Evolutionary conservation across 2,888 invertebrate genomes (phyloP).

Genomic region (Sarcophaga variegata): DNA sequence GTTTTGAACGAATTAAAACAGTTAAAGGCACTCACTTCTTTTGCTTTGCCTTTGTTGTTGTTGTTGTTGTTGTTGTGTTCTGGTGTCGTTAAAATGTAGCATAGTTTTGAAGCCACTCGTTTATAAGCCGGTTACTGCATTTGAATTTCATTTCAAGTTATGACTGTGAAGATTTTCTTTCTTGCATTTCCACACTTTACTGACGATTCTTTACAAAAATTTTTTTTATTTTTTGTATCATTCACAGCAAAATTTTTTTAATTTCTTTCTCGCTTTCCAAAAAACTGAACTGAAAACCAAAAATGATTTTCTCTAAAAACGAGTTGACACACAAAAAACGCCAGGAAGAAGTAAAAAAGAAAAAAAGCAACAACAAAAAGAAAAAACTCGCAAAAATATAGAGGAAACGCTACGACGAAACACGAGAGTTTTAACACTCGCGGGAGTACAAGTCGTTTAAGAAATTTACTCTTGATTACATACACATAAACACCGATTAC

Average conservation of each 20-base stretch:
- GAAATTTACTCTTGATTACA: slow-evolving; percentile 57
- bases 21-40: slow-evolving; percentile 35
- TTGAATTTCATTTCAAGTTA: slow-evolving; percentile 27
- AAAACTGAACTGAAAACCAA: not conserved
- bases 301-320: slow-evolving; percentile 48
- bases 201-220: not conserved
- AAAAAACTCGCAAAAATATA: slow-evolving; percentile 21
- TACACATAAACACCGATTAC: slow-evolving; percentile 25
- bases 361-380: slow-evolving; percentile 15
- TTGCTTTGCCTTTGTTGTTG: too few relatives aligned
- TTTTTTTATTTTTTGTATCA: slow-evolving; percentile 12
- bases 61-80: not conserved
- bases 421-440: slow-evolving; percentile 64
- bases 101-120: slow-evolving; percentile 1
- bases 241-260: too few relatives aligned
- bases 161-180: not conserved
- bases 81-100: not conserved
- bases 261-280: too few relatives aligned
- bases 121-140: slow-evolving; percentile 28
- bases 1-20: slow-evolving; percentile 1
- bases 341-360: slow-evolving; percentile 14
- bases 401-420: slow-evolving; percentile 52
- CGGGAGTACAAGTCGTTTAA: slow-evolving; percentile 54
- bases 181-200: not conserved
- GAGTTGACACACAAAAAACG: slow-evolving; percentile 61